Evolutionary conservation across 2,888 invertebrate genomes (phyloP).

Genomic region (Archips crataeganus): DNA sequence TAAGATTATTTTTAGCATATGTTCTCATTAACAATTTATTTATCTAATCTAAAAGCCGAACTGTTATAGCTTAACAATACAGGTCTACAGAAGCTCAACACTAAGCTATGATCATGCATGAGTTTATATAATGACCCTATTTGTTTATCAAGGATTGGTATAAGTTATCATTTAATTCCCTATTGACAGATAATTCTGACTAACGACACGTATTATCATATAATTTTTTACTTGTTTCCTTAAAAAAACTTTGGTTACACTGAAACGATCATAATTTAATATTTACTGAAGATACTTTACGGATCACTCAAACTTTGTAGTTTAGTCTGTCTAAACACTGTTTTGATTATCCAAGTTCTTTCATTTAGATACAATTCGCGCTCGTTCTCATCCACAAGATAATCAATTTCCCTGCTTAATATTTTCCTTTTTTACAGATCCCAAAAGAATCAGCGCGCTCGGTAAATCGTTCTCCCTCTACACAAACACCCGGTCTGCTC

Average conservation of each 20-base stretch:
- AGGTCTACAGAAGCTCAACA: neutral
- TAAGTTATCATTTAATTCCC: neutral
- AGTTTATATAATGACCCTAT: neutral
- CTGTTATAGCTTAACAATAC: neutral
- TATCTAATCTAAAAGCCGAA: neutral
- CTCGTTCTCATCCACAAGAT: no score
- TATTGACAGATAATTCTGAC: neutral
- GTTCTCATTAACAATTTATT: neutral
- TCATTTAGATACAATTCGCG: no score
- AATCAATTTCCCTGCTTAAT: neutral
- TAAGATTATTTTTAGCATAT: neutral
- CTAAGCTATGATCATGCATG: neutral
- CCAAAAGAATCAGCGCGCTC: conserved; percentile 31
- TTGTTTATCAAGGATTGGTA: neutral
- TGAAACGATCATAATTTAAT: no score
- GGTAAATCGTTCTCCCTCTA: conserved; percentile 63
- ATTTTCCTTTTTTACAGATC: conserved; percentile 28
- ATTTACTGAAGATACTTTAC: no score
- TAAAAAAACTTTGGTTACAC: no score
- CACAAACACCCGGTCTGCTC: conserved; percentile 72
- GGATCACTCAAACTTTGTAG: no score
- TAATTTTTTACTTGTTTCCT: neutral
- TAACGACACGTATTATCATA: neutral
- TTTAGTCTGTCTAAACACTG: no score
- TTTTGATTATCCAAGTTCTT: no score